phyloP scores from a whole-genome alignment of 2,888 invertebrate genomes.

The Apamea monoglypha region DNA sequence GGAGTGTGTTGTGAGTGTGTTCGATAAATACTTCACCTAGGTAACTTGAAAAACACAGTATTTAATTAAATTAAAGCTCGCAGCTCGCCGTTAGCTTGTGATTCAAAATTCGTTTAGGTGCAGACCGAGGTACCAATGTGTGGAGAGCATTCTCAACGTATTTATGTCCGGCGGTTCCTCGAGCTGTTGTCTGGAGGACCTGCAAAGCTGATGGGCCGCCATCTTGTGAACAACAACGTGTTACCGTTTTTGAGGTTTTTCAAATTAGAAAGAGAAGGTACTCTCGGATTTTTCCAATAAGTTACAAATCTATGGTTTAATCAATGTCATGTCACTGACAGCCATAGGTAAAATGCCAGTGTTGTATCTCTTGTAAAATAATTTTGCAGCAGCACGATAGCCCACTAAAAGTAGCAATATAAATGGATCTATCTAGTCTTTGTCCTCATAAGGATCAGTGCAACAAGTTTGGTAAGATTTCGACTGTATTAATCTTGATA shows the following conservation, averaged over 20 bases:
- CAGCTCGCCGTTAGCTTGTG: neutral
- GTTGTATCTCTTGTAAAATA: slow-evolving; percentile 10
- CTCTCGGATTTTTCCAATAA: neutral
- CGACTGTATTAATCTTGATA: neutral
- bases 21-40: neutral
- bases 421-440: slow-evolving; percentile 71
- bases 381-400: slow-evolving; percentile 25
- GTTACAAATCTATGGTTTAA: slow-evolving; percentile 24
- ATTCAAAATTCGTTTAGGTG: neutral
- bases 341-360: slow-evolving; percentile 24
- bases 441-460: slow-evolving; percentile 76
- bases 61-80: neutral
- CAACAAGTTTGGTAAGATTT: slow-evolving; percentile 72
- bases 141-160: neutral
- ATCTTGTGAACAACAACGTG: neutral
- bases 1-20: neutral
- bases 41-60: neutral
- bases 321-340: slow-evolving; percentile 14
- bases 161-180: neutral
- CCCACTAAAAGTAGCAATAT: slow-evolving; percentile 31
- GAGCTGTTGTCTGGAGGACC: neutral
- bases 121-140: neutral
- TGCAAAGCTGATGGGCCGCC: neutral
- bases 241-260: neutral
- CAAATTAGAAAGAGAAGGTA: neutral